Base-by-base conservation (phyloP, 1,140 invertebrate genomes). In the Drosophila truncata region DNA sequence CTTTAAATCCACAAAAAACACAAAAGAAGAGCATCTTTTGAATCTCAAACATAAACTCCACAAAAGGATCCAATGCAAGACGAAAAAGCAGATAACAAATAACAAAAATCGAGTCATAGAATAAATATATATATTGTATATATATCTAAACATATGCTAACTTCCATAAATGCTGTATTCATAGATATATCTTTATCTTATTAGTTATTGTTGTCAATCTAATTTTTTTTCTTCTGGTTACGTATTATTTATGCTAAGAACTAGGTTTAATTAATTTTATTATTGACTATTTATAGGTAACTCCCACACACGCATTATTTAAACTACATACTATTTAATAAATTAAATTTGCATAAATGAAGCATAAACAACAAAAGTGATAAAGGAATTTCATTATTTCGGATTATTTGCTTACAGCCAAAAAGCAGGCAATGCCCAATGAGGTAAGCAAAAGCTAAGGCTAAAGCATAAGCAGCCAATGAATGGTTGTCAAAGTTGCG, bases 41-140 rank as follows among this genome's bases (percentile, higher is more conserved):
- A 44, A 65, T 62, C 63, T 65, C 57, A 65, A 20, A 50, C 35
- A 16, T n/a, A 27, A 50, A 57, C 42, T n/a, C 31, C 25, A 54
- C 65, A 64, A 37, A 64, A 60, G 41, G 42, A 71, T 63, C 46
- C 64, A 66, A 65, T 54, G 78, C 73, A 74, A 62, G 25, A 44
- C 16, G 42, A 23, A 74, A 57, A 39, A 82, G 9, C 16, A n/a
- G 25, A 78, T 73, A 69, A 20, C 7, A 14, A 7, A 33, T 23
- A 35, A 27, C 61, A 41, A 58, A 80, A 88, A 87, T 87, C 84
- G 84, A 87, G 84, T 87, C 84, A 87, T 87, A 87, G 84, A 69
- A 74, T 83, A 64, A 69, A 65, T 52, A 44, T 37, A 44, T 37
- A 25, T 49, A 31, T 46, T 46, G 44, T 46, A 46, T 42, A 42